Conservation (phyloP, 2,113 vertebrate species). For the Hippocampus abdominalis region DNA sequence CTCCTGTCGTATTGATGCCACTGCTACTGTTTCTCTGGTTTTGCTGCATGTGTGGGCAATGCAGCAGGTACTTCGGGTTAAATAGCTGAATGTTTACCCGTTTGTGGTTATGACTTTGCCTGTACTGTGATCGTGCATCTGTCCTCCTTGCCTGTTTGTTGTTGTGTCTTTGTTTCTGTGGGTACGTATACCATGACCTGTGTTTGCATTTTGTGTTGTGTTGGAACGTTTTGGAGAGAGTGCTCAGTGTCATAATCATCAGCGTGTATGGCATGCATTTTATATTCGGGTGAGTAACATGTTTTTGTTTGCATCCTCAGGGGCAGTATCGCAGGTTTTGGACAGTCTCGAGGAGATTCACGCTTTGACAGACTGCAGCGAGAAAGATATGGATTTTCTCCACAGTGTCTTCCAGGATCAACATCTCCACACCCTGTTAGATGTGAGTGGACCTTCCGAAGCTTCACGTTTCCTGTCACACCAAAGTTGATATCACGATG, state of each 20-base stretch:
- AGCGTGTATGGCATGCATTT: background rate
- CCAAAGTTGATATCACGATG: background rate
- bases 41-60: slow-evolving; percentile 68
- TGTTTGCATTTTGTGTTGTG: slow-evolving; percentile 38
- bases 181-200: slow-evolving; percentile 13
- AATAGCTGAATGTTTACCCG: slow-evolving; percentile 27
- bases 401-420: slow-evolving; percentile 99
- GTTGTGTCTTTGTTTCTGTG: slow-evolving; percentile 17
- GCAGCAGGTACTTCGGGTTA: slow-evolving; percentile 67
- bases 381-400: slow-evolving; percentile 99
- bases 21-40: slow-evolving; percentile 66
- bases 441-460: slow-evolving; percentile 76
- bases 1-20: slow-evolving; percentile 56
- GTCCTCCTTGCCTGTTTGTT: slow-evolving; percentile 33
- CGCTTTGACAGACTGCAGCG: slow-evolving; percentile 97
- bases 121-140: slow-evolving; percentile 7
- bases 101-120: slow-evolving; percentile 29
- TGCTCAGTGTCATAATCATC: slow-evolving; percentile 22
- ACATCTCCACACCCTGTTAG: slow-evolving; percentile 95
- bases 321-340: slow-evolving; percentile 97
- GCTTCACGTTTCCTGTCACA: background rate
- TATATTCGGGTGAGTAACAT: slow-evolving; percentile 1
- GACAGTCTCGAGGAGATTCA: slow-evolving; percentile 99
- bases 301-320: slow-evolving; percentile 40
- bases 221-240: slow-evolving; percentile 26